phyloP scores from a whole-genome alignment of 92 coral and sea anemone species.

The Porites lobata region DNA sequence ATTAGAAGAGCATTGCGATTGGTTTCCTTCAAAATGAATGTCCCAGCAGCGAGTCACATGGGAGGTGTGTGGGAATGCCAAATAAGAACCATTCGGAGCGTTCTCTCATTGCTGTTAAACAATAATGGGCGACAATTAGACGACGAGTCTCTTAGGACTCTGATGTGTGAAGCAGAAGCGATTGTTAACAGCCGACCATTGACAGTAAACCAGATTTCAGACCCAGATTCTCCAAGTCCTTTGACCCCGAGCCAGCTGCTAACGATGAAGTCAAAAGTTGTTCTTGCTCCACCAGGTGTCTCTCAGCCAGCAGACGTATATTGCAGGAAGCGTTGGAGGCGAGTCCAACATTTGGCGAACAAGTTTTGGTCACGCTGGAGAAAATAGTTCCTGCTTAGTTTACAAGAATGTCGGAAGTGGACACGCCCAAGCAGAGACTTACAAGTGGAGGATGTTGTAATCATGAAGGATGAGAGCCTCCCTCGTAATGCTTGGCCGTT shows the following conservation, averaged over 20 bases:
- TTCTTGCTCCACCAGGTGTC: slow-evolving; percentile 56
- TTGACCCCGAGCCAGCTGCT: slow-evolving; percentile 61
- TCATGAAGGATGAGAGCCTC: slow-evolving; percentile 47
- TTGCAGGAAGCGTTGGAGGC: slow-evolving; percentile 59
- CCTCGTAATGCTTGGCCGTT: slow-evolving; percentile 50
- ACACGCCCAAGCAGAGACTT: slow-evolving; percentile 35
- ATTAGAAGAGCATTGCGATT: slow-evolving; percentile 44
- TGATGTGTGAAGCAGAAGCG: slow-evolving; percentile 44
- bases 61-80: slow-evolving; percentile 71
- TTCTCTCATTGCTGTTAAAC: slow-evolving; percentile 29
- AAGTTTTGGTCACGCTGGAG: slow-evolving; percentile 40
- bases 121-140: slow-evolving; percentile 35
- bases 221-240: slow-evolving; percentile 49
- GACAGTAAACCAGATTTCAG: slow-evolving; percentile 18
- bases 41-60: slow-evolving; percentile 63
- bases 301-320: slow-evolving; percentile 56
- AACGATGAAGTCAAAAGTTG: slow-evolving; percentile 61
- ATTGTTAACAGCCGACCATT: slow-evolving; percentile 57
- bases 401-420: slow-evolving; percentile 35
- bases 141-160: slow-evolving; percentile 24
- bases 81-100: slow-evolving; percentile 39
- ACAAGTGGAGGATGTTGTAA: slow-evolving; percentile 13
- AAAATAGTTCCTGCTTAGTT: slow-evolving; percentile 24
- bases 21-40: slow-evolving; percentile 42
- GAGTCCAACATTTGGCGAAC: slow-evolving; percentile 53